These are phyloP conservation scores for Ptychoptera albimana DNA, from an alignment of 2,888 invertebrate species.

Conservation along the genomic window DNA sequence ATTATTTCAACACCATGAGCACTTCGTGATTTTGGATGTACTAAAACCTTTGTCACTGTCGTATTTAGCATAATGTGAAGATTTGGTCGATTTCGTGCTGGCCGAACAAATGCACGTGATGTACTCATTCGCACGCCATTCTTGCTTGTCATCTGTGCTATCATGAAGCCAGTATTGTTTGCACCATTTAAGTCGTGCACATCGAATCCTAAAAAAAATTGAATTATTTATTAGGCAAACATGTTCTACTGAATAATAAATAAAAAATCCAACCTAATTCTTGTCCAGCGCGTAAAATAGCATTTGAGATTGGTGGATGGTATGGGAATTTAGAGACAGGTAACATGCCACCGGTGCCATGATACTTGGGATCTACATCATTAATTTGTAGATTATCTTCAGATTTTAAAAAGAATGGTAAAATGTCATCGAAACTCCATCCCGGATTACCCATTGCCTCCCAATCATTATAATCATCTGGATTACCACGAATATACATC, in stretches of 20 bases:
- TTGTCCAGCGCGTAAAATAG: constrained; percentile 60
- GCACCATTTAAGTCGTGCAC: constrained; percentile 69
- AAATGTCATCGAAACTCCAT: constrained; percentile 77
- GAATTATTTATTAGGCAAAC: too few species aligned
- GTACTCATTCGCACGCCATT: constrained; percentile 74
- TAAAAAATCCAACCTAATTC: constrained; percentile 43
- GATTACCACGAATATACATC: constrained; percentile 86
- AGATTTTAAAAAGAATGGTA: constrained; percentile 79
- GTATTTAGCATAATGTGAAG: constrained; percentile 72
- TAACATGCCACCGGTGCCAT: constrained; percentile 59
- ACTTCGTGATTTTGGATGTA: constrained; percentile 54
- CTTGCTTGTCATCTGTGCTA: constrained; percentile 75
- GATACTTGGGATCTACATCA: constrained; percentile 59
- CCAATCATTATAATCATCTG: constrained; percentile 79
- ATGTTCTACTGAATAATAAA: too few species aligned
- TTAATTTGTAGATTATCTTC: constrained; percentile 62
- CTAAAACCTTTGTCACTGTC: constrained; percentile 58
- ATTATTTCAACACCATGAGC: constrained; percentile 58
- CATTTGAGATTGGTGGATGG: constrained; percentile 64
- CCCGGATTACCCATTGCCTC: constrained; percentile 70
- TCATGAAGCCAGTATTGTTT: constrained; percentile 66
- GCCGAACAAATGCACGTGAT: constrained; percentile 67
- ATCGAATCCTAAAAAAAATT: constrained; percentile 39
- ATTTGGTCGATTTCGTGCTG: constrained; percentile 57
- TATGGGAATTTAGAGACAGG: constrained; percentile 72